Percentiles rank a stretch among this genome's conserved stretches.
Conservation (phyloP, 2,888 invertebrate species). For the Leucophenga montana region DNA sequence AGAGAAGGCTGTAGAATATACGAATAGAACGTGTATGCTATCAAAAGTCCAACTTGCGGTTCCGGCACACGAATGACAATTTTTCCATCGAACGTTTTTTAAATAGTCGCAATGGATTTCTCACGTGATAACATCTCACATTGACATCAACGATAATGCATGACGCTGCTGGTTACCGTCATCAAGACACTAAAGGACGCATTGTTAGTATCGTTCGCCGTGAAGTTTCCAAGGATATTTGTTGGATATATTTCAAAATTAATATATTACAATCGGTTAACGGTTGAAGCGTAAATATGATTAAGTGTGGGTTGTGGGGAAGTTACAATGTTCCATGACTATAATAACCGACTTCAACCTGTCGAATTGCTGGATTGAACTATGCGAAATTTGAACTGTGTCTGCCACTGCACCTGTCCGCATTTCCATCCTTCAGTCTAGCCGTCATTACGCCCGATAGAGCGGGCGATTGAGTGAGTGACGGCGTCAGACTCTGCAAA, state of each 20-base stretch:
- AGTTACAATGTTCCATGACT: conserved; percentile 44
- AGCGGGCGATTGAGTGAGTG: conserved; percentile 21
- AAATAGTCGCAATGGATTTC: conserved; percentile 44
- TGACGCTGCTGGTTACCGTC: background rate
- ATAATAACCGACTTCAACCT: conserved; percentile 51
- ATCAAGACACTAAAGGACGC: background rate
- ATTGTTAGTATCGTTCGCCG: background rate
- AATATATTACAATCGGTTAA: conserved; percentile 24
- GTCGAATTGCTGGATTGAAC: conserved; percentile 44
- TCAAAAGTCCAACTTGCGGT: conserved; percentile 38
- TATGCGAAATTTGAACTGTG: conserved; percentile 37
- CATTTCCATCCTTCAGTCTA: background rate
- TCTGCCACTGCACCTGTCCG: background rate
- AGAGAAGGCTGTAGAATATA: background rate
- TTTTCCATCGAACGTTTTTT: background rate
- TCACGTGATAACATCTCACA: conserved; percentile 54
- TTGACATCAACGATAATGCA: background rate
- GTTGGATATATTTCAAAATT: background rate
- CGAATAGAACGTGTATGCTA: background rate
- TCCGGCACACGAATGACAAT: conserved; percentile 24
- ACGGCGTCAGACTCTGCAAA: conserved; percentile 61
- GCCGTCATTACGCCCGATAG: conserved; percentile 10
- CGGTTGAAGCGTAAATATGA: conserved; percentile 43
- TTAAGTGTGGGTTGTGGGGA: no score
- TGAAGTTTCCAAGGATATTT: no score